These are phyloP conservation scores for Heterotilapia buettikoferi DNA, from an alignment of 2,113 vertebrate genomes.

Conservation along the genomic window DNA sequence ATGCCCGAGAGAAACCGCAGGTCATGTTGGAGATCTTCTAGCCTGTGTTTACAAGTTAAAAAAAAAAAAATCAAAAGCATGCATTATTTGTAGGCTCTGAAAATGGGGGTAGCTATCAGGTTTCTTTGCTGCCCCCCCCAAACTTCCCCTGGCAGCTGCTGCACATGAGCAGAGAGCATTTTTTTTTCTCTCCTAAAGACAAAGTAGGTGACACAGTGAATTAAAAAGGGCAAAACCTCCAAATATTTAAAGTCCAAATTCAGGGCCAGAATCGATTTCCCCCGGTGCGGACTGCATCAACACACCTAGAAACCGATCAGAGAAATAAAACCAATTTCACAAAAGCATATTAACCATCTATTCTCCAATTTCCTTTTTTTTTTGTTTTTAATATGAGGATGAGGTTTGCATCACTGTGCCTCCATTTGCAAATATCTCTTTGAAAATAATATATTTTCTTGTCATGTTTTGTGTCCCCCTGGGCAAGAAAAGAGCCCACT, in stretches of 20 bases:
- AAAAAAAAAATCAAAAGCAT: constrained; percentile 73
- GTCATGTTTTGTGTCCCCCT: constrained; percentile 44
- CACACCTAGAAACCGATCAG: background rate
- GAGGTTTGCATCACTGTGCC: background rate
- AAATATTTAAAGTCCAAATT: background rate
- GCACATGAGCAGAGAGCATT: constrained; percentile 7
- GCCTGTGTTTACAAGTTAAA: constrained; percentile 64
- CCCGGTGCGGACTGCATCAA: background rate
- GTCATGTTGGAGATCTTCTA: constrained; percentile 51
- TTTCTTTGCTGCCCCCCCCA: constrained; percentile 27
- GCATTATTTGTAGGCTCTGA: constrained; percentile 66
- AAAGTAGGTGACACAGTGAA: background rate
- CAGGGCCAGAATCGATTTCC: background rate
- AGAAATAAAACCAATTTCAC: background rate
- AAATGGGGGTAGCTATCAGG: constrained; percentile 59
- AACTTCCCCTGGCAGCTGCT: constrained; percentile 59
- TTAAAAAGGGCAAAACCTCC: background rate
- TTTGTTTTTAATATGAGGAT: background rate
- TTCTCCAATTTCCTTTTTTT: background rate
- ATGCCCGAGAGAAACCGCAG: constrained; percentile 26
- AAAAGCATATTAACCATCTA: background rate
- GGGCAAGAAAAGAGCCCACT: constrained; percentile 18
- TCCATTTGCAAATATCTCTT: constrained; percentile 68
- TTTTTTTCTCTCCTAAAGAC: constrained; percentile 23
- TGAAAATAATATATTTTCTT: constrained; percentile 62